Evolutionary conservation across 2,797 vertebrate genomes (phyloP).

Genomic region (Streptopelia turtur): DNA sequence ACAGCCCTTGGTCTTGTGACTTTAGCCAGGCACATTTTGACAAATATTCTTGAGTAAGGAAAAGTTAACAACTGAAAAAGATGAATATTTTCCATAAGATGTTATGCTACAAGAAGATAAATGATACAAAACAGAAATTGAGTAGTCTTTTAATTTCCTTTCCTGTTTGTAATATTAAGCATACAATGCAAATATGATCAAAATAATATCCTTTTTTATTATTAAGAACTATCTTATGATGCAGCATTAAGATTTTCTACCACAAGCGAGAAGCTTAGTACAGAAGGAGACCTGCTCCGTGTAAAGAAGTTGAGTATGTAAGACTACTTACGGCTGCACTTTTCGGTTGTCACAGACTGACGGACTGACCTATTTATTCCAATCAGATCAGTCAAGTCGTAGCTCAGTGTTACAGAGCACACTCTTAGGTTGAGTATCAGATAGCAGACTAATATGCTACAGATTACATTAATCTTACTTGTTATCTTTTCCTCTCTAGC

Average conservation of each 20-base stretch:
- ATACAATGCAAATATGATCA: background rate
- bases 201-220: background rate
- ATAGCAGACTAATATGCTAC: conserved; percentile 29
- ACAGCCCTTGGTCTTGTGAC: background rate
- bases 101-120: background rate
- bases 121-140: background rate
- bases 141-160: background rate
- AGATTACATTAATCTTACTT: conserved; percentile 39
- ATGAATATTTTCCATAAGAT: background rate
- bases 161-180: background rate
- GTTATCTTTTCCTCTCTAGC: conserved; percentile 26
- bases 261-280: background rate
- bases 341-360: background rate
- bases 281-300: background rate
- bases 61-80: background rate
- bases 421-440: conserved; percentile 1
- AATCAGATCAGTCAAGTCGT: background rate
- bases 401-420: background rate
- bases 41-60: background rate
- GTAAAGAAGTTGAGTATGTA: background rate
- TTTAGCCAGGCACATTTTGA: background rate
- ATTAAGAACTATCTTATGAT: background rate
- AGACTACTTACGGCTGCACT: background rate
- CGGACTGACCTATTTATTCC: background rate
- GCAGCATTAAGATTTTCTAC: background rate